Conservation (phyloP, 2,888 invertebrate genomes). For the Tribolium freemani region DNA sequence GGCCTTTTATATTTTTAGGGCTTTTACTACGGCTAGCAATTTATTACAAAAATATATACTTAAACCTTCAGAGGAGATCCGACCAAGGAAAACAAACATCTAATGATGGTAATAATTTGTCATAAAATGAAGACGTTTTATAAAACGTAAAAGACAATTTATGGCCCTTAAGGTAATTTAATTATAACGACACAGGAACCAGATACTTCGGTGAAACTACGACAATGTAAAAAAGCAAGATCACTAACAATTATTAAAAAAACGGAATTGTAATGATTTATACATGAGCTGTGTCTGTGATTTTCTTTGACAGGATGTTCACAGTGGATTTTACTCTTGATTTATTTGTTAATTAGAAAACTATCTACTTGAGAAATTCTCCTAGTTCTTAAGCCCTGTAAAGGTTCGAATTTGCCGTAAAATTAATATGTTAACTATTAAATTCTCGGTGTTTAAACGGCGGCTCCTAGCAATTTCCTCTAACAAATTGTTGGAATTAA, state of each 20-base stretch:
- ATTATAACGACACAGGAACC: not conserved
- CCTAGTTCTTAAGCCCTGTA: not conserved
- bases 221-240: too few species aligned
- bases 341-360: not conserved
- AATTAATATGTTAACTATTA: slow-evolving; percentile 39
- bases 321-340: not conserved
- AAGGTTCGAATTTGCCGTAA: slow-evolving; percentile 19
- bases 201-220: too few species aligned
- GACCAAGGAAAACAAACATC: slow-evolving; percentile 2
- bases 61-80: slow-evolving; percentile 1
- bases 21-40: slow-evolving; percentile 10
- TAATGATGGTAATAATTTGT: slow-evolving; percentile 1
- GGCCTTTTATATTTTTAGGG: slow-evolving; percentile 21
- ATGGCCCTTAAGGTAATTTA: not conserved
- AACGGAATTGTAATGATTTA: too few species aligned
- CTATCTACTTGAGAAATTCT: too few species aligned
- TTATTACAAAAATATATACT: slow-evolving; percentile 19
- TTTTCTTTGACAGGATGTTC: too few species aligned
- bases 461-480: slow-evolving; percentile 32
- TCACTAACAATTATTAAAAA: too few species aligned
- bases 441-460: slow-evolving; percentile 17
- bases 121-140: not conserved
- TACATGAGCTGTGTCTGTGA: too few species aligned
- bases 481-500: slow-evolving; percentile 35
- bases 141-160: not conserved